Percentiles rank a stretch among this genome's conserved stretches.
These are phyloP conservation scores for Anastatus disparis DNA, from an alignment of 1,140 invertebrate species.

Conservation along the genomic window DNA sequence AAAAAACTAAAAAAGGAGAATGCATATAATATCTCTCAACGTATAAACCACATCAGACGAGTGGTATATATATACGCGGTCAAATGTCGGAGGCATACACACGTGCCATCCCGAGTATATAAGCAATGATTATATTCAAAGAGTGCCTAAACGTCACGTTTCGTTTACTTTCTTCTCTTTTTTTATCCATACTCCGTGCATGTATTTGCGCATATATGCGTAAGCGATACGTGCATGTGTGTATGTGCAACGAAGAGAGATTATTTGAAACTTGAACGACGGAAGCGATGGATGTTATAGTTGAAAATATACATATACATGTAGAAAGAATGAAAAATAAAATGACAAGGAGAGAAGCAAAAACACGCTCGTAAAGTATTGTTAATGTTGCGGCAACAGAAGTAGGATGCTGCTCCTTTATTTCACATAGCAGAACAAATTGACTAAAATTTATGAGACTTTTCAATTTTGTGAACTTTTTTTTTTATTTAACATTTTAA, in stretches of 20 bases:
- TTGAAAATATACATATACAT: too few species aligned
- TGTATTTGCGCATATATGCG: not conserved
- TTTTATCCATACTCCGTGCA: not conserved
- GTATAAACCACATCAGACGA: too few species aligned
- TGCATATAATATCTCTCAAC: not conserved
- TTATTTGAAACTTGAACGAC: not conserved
- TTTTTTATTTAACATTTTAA: too few species aligned
- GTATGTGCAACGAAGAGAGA: not conserved
- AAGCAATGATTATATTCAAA: conserved; percentile 11
- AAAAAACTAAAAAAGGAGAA: not conserved
- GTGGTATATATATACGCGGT: too few species aligned
- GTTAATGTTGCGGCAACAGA: not conserved
- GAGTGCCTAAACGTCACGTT: conserved; percentile 30
- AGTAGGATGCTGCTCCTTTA: too few species aligned
- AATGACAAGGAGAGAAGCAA: not conserved
- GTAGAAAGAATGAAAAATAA: not conserved
- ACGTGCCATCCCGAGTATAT: not conserved
- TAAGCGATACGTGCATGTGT: too few species aligned
- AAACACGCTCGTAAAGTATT: not conserved
- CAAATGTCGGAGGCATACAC: too few species aligned
- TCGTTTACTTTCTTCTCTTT: not conserved
- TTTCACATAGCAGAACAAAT: too few species aligned
- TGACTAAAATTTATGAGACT: too few species aligned
- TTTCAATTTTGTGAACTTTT: too few species aligned
- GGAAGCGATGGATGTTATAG: too few species aligned